These are phyloP conservation scores for Boulengeromyrus knoepffleri DNA, from an alignment of 2,113 vertebrate species.

Conservation along the genomic window DNA sequence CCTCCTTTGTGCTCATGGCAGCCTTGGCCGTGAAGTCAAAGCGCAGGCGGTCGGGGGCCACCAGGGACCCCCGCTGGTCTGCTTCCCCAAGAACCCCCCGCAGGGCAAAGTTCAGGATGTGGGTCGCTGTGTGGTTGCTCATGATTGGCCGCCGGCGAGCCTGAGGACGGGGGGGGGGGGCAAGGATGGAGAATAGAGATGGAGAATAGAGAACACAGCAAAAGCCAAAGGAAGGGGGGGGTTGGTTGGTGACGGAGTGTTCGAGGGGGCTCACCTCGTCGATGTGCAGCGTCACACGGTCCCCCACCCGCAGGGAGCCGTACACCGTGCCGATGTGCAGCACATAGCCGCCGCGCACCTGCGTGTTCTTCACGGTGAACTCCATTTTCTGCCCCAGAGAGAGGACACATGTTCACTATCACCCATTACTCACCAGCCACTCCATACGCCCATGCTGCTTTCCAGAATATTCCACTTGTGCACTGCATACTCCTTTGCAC, in stretches of 20 bases:
- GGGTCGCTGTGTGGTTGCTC: slow-evolving; percentile 95
- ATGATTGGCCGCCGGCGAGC: slow-evolving; percentile 80
- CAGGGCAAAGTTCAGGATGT: slow-evolving; percentile 91
- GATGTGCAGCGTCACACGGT: slow-evolving; percentile 71
- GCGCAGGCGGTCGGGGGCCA: slow-evolving; percentile 83
- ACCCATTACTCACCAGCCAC: not conserved
- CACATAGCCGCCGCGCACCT: slow-evolving; percentile 87
- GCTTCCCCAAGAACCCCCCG: slow-evolving; percentile 87
- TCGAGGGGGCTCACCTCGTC: slow-evolving; percentile 73
- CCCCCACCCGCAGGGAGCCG: slow-evolving; percentile 78
- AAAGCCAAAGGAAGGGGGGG: not conserved
- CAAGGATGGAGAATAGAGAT: not conserved
- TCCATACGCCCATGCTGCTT: not conserved
- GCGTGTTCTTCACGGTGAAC: slow-evolving; percentile 90
- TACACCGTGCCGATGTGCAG: slow-evolving; percentile 86
- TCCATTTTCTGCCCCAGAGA: slow-evolving; percentile 74
- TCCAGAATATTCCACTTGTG: not conserved
- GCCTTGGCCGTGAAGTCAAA: slow-evolving; percentile 96
- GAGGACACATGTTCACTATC: not conserved
- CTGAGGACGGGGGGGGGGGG: slow-evolving; percentile 48
- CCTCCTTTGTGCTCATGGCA: slow-evolving; percentile 77
- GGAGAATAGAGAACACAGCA: not conserved
- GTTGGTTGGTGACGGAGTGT: not conserved
- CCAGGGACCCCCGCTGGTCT: slow-evolving; percentile 88
- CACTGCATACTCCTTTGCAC: not conserved